These are phyloP conservation scores for Agrotis segetum DNA, from an alignment of 2,888 invertebrate species.

Conservation along the genomic window DNA sequence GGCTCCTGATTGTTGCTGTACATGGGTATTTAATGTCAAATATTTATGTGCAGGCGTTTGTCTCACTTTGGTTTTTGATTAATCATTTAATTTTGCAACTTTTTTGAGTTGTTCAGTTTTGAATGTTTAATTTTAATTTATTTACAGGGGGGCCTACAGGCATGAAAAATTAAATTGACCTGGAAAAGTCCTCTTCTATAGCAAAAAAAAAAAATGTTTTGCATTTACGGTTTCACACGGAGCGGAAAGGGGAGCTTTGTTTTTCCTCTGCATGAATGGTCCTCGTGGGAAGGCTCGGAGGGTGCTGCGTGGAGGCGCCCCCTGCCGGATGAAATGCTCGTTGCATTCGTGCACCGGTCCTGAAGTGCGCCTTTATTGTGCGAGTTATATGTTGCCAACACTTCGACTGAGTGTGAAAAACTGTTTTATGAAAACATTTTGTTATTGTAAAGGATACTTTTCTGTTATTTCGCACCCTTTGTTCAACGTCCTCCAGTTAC, in stretches of 20 bases:
- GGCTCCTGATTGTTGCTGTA: too few species aligned
- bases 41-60: too few species aligned
- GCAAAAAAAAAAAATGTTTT: constrained; percentile 59
- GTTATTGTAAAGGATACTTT: constrained; percentile 43
- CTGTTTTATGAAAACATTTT: constrained; percentile 58
- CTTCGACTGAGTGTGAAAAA: constrained; percentile 57
- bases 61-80: neutral
- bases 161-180: constrained; percentile 38
- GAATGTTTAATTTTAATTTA: neutral
- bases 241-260: constrained; percentile 68
- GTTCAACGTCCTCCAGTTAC: constrained; percentile 27
- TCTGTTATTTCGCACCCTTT: constrained; percentile 47
- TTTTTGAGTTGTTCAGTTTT: neutral
- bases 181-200: constrained; percentile 46
- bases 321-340: constrained; percentile 68
- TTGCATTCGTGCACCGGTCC: constrained; percentile 69
- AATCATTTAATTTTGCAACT: neutral
- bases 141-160: neutral
- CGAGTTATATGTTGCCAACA: constrained; percentile 60
- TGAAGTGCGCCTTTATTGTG: constrained; percentile 67
- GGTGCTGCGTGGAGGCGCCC: constrained; percentile 46
- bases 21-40: too few species aligned
- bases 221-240: constrained; percentile 68
- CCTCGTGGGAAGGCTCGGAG: constrained; percentile 65
- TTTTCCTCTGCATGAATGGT: constrained; percentile 71